Evolutionary conservation across 2,113 vertebrate genomes (phyloP), one percentile per base, ranked within the genome.

Genomic region (Tiliqua scincoides): DNA sequence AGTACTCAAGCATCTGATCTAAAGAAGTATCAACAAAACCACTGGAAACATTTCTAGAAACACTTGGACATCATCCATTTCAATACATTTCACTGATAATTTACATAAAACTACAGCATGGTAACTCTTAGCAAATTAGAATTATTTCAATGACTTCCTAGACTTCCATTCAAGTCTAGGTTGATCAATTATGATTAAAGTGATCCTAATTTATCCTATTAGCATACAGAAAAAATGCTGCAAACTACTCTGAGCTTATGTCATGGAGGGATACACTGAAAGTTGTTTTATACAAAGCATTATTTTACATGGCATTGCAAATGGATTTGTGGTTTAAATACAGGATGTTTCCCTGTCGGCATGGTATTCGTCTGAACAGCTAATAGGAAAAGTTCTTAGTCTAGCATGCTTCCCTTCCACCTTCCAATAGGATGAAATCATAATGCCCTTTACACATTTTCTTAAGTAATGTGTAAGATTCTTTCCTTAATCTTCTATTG

Each of bases 311-410:
- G n/a, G n/a, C n/a, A n/a, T n/a, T n/a, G n/a, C n/a, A 30, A 65
- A 43, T 32, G n/a, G 30, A 1, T 21, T 20, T 20, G 84, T 17
- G 32, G 37, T 10, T 7, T 48, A 12, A 0, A 87, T 54, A 70
- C 84, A 86, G 92, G 89, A 57, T n/a, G 85, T 35, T 61, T 43
- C 1, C 67, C 43, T 5, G 57, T 3, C 11, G 8, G 80, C 80
- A 85, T 78, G 59, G 85, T 1, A 15, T 54, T 65, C 32, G 59
- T 75, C n/a, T 78, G 52, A 2, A 48, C 63, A 82, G 85, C 75
- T 85, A 83, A 87, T 85, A 70, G 57, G 17, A n/a, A 18, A 15
- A 48, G 43, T 48, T 48, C 43, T 71, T 52, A 54, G 52, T 10
- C 48, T 25, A 27, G 63, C 32, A 65, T 65, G 65, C 3, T 37